Conservation (phyloP, 2,888 invertebrate species). For the Coelinius sp. region DNA sequence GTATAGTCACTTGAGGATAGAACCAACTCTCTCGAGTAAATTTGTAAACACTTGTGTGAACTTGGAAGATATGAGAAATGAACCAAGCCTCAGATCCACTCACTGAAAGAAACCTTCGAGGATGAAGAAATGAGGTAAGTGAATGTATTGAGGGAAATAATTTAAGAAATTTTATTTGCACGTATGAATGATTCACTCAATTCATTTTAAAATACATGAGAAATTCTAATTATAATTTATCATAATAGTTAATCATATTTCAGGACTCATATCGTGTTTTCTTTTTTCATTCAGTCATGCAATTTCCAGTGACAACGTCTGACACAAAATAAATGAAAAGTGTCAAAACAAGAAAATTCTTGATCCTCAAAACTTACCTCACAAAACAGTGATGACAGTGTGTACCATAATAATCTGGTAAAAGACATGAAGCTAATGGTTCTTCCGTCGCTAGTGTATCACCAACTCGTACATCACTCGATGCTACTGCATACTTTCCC, state of each 20-base stretch:
- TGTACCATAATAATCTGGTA: constrained; percentile 82
- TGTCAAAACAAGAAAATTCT: background rate
- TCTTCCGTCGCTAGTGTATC: constrained; percentile 81
- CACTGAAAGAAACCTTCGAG: background rate
- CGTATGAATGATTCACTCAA: too few species aligned
- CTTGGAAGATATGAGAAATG: background rate
- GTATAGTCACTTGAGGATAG: background rate
- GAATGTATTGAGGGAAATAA: too few species aligned
- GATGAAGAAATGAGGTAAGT: background rate
- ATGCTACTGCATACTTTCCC: constrained; percentile 82
- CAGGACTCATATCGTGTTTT: too few species aligned
- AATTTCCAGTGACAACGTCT: background rate
- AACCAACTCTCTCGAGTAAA: background rate
- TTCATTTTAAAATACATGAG: too few species aligned
- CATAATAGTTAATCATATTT: too few species aligned
- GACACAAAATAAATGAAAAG: background rate
- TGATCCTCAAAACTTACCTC: constrained; percentile 72
- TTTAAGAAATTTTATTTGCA: too few species aligned
- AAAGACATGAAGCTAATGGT: constrained; percentile 82
- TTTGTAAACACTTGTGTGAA: background rate
- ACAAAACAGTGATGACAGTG: constrained; percentile 87
- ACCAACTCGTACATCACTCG: constrained; percentile 76
- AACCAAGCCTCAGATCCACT: background rate
- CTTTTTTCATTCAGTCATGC: background rate
- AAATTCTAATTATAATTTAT: too few species aligned